A percentile compares a stretch with the other conserved stretches of the same genome.
These are phyloP conservation scores for Ophiodon elongatus DNA, from an alignment of 2,113 vertebrate genomes.

Conservation along the genomic window DNA sequence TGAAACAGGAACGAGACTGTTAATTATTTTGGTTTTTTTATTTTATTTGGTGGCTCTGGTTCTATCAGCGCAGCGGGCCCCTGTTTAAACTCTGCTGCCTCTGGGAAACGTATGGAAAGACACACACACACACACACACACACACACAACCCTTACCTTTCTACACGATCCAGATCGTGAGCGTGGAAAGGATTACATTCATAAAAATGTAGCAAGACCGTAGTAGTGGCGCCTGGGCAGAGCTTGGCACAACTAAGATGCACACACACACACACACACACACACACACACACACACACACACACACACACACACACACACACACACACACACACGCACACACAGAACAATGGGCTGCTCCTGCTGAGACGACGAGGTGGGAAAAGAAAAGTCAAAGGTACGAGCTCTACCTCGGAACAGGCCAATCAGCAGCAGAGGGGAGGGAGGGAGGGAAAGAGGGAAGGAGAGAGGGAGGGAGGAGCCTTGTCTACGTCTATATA, in stretches of 20 bases:
- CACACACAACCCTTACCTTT: conserved; percentile 28
- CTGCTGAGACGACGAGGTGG: conserved; percentile 42
- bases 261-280: conserved; percentile 15
- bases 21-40: conserved; percentile 71
- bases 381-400: no score
- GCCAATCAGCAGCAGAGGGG: no score
- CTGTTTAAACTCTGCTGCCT: conserved; percentile 52
- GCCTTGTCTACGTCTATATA: no score
- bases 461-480: no score
- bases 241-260: conserved; percentile 47
- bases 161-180: conserved; percentile 57
- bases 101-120: conserved; percentile 48
- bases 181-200: conserved; percentile 74
- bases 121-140: conserved; percentile 5
- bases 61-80: conserved; percentile 70
- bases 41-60: conserved; percentile 74
- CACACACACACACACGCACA: conserved; percentile 20
- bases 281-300: conserved; percentile 19
- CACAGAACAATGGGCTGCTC: conserved; percentile 4
- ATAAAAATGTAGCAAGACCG: conserved; percentile 66
- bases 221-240: conserved; percentile 66
- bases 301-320: conserved; percentile 6
- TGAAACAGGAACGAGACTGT: conserved; percentile 70
- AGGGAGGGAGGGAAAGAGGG: no score
- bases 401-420: no score